phyloP scores from a whole-genome alignment of 2,888 invertebrate species.

The Dicyrtoma fusca region DNA sequence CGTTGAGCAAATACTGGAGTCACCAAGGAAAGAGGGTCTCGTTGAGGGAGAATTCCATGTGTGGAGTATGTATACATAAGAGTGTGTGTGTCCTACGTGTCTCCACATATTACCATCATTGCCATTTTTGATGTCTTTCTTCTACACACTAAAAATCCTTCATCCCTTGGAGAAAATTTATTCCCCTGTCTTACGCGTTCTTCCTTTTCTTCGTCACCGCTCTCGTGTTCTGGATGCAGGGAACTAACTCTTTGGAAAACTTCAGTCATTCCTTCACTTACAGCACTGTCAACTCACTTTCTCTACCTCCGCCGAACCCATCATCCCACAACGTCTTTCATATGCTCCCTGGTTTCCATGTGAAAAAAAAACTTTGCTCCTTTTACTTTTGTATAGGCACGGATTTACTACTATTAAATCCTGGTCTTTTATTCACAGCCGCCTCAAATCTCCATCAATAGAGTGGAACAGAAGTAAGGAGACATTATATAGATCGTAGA shows the following conservation, averaged over 20 bases:
- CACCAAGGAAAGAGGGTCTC: conserved; percentile 12
- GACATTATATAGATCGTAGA: not conserved
- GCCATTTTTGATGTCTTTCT: conserved; percentile 32
- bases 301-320: conserved; percentile 22
- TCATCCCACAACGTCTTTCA: conserved; percentile 29
- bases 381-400: conserved; percentile 17
- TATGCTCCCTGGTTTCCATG: conserved; percentile 10
- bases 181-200: conserved; percentile 24
- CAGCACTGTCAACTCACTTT: conserved; percentile 29
- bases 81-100: conserved; percentile 36
- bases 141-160: conserved; percentile 29
- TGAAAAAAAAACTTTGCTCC: conserved; percentile 4
- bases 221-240: conserved; percentile 15
- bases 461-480: not conserved
- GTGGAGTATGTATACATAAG: not conserved
- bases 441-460: conserved; percentile 29
- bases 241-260: conserved; percentile 39
- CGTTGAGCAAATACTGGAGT: not conserved
- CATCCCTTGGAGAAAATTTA: conserved; percentile 30
- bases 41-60: not conserved
- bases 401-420: conserved; percentile 33
- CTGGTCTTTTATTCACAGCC: conserved; percentile 28
- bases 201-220: conserved; percentile 5
- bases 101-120: conserved; percentile 46
- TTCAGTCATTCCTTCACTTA: conserved; percentile 9